These are phyloP conservation scores for Rhorus exstirpatorius DNA, from an alignment of 2,888 invertebrate genomes.

Conservation along the genomic window DNA sequence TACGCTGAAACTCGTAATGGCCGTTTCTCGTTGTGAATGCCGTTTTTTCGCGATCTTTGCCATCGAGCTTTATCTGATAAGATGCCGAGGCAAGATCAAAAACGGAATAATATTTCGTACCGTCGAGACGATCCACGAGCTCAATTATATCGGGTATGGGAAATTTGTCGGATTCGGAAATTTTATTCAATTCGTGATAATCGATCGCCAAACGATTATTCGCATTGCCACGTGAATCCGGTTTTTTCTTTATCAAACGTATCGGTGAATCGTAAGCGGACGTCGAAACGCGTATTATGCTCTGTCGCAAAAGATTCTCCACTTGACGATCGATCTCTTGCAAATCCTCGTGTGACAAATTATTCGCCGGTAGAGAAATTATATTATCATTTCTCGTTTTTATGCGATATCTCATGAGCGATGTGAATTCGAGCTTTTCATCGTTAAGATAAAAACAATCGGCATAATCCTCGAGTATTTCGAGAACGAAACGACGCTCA, in stretches of 20 bases:
- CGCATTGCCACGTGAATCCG: not conserved
- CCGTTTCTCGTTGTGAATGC: slow-evolving; percentile 55
- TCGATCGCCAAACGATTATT: slow-evolving; percentile 10
- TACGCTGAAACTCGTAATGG: slow-evolving; percentile 58
- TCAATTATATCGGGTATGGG: slow-evolving; percentile 53
- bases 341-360: slow-evolving; percentile 1
- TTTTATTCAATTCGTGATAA: slow-evolving; percentile 41
- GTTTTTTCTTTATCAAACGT: slow-evolving; percentile 14
- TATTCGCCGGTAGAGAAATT: not conserved
- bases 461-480: slow-evolving; percentile 26
- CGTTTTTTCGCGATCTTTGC: slow-evolving; percentile 43
- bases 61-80: slow-evolving; percentile 52
- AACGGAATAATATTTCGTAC: slow-evolving; percentile 52
- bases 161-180: slow-evolving; percentile 34
- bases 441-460: not conserved
- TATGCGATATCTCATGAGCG: slow-evolving; percentile 28
- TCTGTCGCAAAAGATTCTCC: not conserved
- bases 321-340: slow-evolving; percentile 15
- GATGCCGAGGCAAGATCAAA: slow-evolving; percentile 63
- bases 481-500: not conserved
- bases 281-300: not conserved
- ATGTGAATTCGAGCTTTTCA: not conserved
- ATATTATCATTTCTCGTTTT: slow-evolving; percentile 5
- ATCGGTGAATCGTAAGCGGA: slow-evolving; percentile 32
- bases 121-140: slow-evolving; percentile 44